Percentiles rank a stretch among this genome's conserved stretches.
Conservation (phyloP, 2,888 invertebrate genomes). For the Gandaritis pyraliata region DNA sequence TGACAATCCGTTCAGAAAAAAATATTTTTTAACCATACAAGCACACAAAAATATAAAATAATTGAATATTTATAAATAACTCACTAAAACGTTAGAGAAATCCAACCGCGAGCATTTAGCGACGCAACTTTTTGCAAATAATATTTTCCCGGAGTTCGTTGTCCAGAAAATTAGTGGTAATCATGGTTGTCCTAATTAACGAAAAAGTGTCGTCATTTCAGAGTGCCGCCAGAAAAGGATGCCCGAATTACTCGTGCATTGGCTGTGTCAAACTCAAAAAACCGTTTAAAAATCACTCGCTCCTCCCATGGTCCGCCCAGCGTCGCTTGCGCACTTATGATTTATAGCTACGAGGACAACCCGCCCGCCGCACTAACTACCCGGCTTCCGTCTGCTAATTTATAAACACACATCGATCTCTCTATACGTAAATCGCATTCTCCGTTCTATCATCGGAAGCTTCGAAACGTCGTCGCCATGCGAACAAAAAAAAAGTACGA, state of each 20-base stretch:
- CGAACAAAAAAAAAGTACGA: conserved; percentile 22
- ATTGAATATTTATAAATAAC: conserved; percentile 4
- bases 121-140: conserved; percentile 28
- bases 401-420: conserved; percentile 70
- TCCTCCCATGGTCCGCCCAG: conserved; percentile 80
- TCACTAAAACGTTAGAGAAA: background rate
- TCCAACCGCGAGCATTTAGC: conserved; percentile 15
- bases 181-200: conserved; percentile 80
- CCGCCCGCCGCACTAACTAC: conserved; percentile 79
- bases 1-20: conserved; percentile 60
- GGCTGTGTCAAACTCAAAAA: conserved; percentile 79
- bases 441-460: conserved; percentile 64
- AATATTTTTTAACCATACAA: conserved; percentile 17
- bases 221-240: conserved; percentile 75
- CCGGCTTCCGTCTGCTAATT: conserved; percentile 77
- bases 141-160: conserved; percentile 45
- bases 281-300: conserved; percentile 83
- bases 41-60: conserved; percentile 2
- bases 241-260: conserved; percentile 76
- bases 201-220: conserved; percentile 78
- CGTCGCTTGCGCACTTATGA: conserved; percentile 80
- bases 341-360: conserved; percentile 80
- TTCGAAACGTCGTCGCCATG: conserved; percentile 39
- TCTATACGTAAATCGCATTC: conserved; percentile 72
- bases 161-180: conserved; percentile 73